Conservation (phyloP, 2,888 invertebrate genomes). For the Tinea semifulvella region DNA sequence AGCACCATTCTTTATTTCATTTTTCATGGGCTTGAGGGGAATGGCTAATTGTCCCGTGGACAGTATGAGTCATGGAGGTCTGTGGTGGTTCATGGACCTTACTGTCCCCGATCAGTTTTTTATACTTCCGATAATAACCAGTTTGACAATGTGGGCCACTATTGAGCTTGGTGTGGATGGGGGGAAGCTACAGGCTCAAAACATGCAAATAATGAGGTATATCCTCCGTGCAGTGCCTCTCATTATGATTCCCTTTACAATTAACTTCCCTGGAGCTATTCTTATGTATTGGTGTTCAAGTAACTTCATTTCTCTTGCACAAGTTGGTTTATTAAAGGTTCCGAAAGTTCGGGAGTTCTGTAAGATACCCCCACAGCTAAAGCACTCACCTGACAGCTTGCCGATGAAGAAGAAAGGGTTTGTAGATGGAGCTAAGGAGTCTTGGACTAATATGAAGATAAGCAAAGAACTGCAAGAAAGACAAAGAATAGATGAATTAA, state of each 20-base stretch:
- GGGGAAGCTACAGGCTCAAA: conserved; percentile 71
- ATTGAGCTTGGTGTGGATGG: conserved; percentile 85
- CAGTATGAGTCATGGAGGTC: conserved; percentile 87
- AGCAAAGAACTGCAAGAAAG: conserved; percentile 80
- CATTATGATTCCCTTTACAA: conserved; percentile 82
- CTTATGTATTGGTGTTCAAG: conserved; percentile 90
- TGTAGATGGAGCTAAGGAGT: conserved; percentile 79
- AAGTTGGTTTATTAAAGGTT: conserved; percentile 80
- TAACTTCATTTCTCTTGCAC: conserved; percentile 84
- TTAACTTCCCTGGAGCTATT: conserved; percentile 89
- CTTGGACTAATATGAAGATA: conserved; percentile 85
- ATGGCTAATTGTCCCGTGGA: conserved; percentile 94
- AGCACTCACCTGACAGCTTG: conserved; percentile 63
- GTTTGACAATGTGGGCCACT: conserved; percentile 81
- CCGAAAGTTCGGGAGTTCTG: conserved; percentile 78
- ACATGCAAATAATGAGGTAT: conserved; percentile 77
- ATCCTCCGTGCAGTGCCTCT: conserved; percentile 80
- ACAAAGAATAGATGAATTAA: conserved; percentile 76
- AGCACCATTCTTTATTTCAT: conserved; percentile 91
- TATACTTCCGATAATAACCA: conserved; percentile 85
- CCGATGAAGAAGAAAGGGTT: conserved; percentile 81
- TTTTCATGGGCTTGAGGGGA: conserved; percentile 85
- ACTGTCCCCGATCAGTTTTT: conserved; percentile 91
- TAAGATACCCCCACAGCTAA: conserved; percentile 73
- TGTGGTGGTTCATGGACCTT: conserved; percentile 93